Conservation (phyloP, 2,888 invertebrate genomes). For the Neoitamus cyanurus region DNA sequence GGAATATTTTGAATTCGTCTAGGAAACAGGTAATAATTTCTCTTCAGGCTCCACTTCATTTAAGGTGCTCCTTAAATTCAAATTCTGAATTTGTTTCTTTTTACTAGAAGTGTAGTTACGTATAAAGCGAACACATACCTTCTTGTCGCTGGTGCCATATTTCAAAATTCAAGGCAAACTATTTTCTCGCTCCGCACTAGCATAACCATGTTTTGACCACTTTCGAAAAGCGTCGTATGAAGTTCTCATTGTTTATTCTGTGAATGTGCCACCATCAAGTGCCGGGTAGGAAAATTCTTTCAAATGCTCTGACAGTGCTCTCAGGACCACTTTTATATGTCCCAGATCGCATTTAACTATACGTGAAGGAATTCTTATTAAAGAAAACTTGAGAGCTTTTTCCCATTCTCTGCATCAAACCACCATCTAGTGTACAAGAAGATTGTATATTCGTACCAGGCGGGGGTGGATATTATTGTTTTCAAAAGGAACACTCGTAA, state of each 20-base stretch:
- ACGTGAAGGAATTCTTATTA: conserved; percentile 36
- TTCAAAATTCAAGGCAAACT: neutral
- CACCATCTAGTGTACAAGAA: neutral
- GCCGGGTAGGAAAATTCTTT: conserved; percentile 13
- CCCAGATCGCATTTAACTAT: conserved; percentile 37
- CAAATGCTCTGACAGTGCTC: conserved; percentile 28
- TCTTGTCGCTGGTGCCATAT: neutral
- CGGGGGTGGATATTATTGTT: neutral
- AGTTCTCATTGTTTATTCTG: conserved; percentile 28
- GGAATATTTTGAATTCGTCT: neutral
- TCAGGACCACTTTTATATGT: conserved; percentile 38
- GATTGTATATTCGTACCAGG: neutral
- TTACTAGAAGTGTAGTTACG: neutral
- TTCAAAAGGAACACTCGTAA: neutral
- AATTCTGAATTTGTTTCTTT: neutral
- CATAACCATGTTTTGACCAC: conserved; percentile 9
- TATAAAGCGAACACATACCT: neutral
- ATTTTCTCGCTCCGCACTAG: neutral
- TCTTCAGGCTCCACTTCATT: neutral
- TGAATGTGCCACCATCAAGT: conserved; percentile 8
- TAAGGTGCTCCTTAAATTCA: neutral
- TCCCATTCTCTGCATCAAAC: neutral
- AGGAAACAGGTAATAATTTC: neutral
- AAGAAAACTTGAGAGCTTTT: conserved; percentile 11
- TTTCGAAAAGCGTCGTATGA: neutral